A percentile compares a stretch with the other conserved stretches of the same genome.
phyloP scores from a whole-genome alignment of 2,113 vertebrate genomes.

The Chlorodrepanis virens region DNA sequence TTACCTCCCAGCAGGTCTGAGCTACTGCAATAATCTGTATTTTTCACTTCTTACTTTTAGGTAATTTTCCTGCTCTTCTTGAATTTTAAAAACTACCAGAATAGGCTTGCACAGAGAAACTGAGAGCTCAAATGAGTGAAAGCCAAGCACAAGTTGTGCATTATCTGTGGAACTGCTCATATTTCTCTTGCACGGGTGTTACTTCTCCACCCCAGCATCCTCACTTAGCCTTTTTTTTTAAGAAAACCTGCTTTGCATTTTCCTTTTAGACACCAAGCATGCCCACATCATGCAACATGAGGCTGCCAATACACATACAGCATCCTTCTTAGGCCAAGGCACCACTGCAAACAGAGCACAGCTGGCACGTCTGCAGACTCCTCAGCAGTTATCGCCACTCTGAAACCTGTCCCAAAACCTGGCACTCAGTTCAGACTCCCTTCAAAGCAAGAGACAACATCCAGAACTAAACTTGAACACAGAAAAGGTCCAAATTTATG shows the following conservation, averaged over 20 bases:
- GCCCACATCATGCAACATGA: not conserved
- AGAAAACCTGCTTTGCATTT: not conserved
- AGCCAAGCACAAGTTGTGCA: not conserved
- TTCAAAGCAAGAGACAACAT: not conserved
- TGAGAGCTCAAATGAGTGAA: not conserved
- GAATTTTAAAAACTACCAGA: not conserved
- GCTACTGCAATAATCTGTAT: not conserved
- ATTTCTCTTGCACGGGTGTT: not conserved
- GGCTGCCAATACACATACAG: not conserved
- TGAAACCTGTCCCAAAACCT: not conserved
- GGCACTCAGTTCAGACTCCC: not conserved
- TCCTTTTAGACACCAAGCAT: not conserved
- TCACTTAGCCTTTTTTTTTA: not conserved
- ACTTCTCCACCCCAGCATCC: not conserved
- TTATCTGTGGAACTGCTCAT: not conserved
- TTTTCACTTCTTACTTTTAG: not conserved
- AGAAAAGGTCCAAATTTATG: not conserved
- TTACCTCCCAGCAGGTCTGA: not conserved
- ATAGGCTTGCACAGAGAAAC: not conserved
- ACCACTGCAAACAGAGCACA: not conserved
- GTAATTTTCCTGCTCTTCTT: not conserved
- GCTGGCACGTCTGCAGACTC: not conserved
- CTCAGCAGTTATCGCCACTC: not conserved
- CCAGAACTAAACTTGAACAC: not conserved
- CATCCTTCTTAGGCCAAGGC: fast-evolving